These are phyloP conservation scores for Ophiothrix spiculata DNA, from an alignment of 35 echinoderm and acorn worm genomes.

Conservation along the genomic window DNA sequence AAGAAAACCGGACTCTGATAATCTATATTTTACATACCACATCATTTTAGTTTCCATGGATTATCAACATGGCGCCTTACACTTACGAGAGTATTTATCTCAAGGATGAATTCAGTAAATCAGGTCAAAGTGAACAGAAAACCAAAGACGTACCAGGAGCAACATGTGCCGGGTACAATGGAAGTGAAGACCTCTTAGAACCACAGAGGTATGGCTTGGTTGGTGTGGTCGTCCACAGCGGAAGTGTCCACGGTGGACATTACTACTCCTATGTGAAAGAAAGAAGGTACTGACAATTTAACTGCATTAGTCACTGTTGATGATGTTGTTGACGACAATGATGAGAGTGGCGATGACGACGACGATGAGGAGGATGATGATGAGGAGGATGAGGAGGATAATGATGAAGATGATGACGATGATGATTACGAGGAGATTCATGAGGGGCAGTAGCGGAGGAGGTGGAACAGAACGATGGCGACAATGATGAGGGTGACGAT, in stretches of 20 bases:
- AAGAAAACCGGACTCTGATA: no score
- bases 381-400: no score
- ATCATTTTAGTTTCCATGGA: conserved; percentile 3
- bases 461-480: no score
- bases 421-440: no score
- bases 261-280: conserved; percentile 90
- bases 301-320: no score
- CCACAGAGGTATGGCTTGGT: conserved; percentile 67
- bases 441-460: no score
- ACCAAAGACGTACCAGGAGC: neutral
- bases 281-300: no score
- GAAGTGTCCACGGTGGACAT: conserved; percentile 88
- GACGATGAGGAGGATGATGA: no score
- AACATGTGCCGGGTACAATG: neutral
- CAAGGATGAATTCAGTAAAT: neutral
- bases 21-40: neutral
- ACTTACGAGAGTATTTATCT: neutral
- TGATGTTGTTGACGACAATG: no score
- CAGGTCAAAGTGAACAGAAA: neutral
- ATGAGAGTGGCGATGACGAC: no score
- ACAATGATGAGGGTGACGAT: no score
- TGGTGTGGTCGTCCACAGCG: conserved; percentile 93
- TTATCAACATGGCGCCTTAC: neutral
- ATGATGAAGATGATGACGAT: no score
- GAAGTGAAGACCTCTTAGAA: neutral